Evolutionary conservation across 2,888 invertebrate genomes (phyloP), one percentile per base, ranked within the genome.

Genomic region (Pristionchus mayeri): DNA sequence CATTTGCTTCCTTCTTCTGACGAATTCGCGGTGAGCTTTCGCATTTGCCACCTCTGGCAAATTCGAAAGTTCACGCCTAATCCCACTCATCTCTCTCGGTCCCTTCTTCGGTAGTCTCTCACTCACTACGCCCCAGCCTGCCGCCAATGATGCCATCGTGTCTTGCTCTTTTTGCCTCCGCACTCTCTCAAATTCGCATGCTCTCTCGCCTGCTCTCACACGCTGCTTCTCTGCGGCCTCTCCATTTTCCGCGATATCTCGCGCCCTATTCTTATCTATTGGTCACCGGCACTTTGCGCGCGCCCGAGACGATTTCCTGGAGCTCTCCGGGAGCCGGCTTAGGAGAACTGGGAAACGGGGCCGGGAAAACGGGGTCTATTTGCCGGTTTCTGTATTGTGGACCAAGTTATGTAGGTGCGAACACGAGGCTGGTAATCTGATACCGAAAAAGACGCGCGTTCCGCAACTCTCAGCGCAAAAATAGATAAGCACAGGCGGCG

Each of bases 101-200:
- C 60, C 6, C 30, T 6, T 44, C 44, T n/a, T 60, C 60, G 60
- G 60, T 60, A 60, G 60, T 30, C 27, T 60, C 30, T 24, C 16
- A 9, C 54, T 54, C 63, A n/a, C n/a, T n/a, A n/a, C n/a, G n/a
- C 34, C 27, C 63, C 63, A 63, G 16, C 16, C 30, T 67, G 67
- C 37, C 67, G 67, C 67, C 67, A n/a, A 40, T 67, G 67, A 44
- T 76, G 76, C 76, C 50, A 76, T 76, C 27, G n/a, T 27, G 13
- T 9, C n/a, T n/a, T 40, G 37, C 71, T 71, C 40, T 63, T 34
- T 63, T 21, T 63, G 27, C 40, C 40, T 21, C 57, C 24, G 7
- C n/a, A n/a, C n/a, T n/a, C n/a, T n/a, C n/a, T n/a, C n/a, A n/a
- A n/a, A n/a, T n/a, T n/a, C n/a, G n/a, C n/a, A n/a, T n/a, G n/a